These are phyloP conservation scores for Caenorhabditis sp. DNA, from an alignment of 2,888 invertebrate genomes.

Conservation along the genomic window DNA sequence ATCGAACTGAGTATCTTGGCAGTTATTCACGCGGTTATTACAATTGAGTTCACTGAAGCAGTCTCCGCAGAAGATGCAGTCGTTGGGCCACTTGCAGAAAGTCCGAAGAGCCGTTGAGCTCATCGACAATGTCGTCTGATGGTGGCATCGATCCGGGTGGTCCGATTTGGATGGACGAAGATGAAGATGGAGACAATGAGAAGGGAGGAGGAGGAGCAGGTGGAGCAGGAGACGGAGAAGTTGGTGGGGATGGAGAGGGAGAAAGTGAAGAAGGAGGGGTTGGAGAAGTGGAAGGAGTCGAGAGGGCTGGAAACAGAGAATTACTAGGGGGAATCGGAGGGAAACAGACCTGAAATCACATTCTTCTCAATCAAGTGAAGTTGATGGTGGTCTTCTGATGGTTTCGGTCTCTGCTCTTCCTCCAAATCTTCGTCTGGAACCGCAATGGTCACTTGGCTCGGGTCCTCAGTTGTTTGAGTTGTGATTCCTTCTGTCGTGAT, in stretches of 20 bases:
- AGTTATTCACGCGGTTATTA: conserved; percentile 50
- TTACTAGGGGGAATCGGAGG: neutral
- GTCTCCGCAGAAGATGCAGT: conserved; percentile 47
- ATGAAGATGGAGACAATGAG: neutral
- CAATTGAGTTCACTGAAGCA: conserved; percentile 45
- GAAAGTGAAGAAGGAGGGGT: conserved; percentile 18
- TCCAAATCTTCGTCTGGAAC: conserved; percentile 32
- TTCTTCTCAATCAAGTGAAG: conserved; percentile 52
- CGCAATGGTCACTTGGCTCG: conserved; percentile 37
- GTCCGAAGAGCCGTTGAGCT: conserved; percentile 53
- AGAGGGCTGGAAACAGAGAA: conserved; percentile 23
- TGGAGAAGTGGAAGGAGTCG: conserved; percentile 26
- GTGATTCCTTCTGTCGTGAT: conserved; percentile 24
- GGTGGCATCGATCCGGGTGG: conserved; percentile 61
- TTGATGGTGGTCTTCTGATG: conserved; percentile 10
- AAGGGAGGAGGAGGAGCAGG: too few species aligned
- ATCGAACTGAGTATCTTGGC: conserved; percentile 44
- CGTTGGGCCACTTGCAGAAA: conserved; percentile 58
- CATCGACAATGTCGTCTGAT: conserved; percentile 62
- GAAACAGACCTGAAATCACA: conserved; percentile 41
- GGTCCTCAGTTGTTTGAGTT: conserved; percentile 27
- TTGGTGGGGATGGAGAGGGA: conserved; percentile 6
- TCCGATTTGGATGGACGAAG: conserved; percentile 19
- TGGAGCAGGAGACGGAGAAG: conserved; percentile 23
- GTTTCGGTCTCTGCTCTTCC: too few species aligned